Evolutionary conservation across 2,113 vertebrate species (phyloP).

Genomic region (Colistium nudipinnis): DNA sequence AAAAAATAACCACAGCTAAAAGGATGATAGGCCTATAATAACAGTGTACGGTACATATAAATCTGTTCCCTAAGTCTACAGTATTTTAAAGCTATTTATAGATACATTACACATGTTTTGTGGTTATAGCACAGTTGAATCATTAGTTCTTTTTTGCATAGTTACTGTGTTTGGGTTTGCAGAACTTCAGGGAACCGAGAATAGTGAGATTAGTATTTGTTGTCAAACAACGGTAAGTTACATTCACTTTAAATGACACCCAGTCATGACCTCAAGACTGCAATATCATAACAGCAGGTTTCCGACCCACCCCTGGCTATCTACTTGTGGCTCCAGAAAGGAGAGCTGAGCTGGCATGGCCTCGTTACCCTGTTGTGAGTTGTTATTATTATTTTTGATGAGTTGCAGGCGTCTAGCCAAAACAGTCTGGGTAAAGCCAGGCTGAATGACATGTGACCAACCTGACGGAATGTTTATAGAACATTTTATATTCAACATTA

Average conservation of each 20-base stretch:
- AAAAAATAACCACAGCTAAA: not conserved
- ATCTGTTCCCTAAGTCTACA: not conserved
- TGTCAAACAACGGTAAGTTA: not conserved
- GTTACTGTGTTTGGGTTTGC: not conserved
- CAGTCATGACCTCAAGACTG: too few relatives aligned
- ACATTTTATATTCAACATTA: not conserved
- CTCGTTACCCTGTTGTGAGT: conserved; percentile 3
- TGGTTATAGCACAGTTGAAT: conserved; percentile 10
- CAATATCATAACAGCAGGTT: too few relatives aligned
- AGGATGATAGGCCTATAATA: not conserved
- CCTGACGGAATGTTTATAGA: not conserved
- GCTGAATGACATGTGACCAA: not conserved
- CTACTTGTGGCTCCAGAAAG: not conserved
- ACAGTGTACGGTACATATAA: not conserved
- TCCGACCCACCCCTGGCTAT: too few relatives aligned
- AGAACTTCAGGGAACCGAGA: too few relatives aligned
- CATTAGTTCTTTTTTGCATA: not conserved
- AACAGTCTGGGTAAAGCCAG: not conserved
- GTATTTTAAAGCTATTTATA: conserved; percentile 17
- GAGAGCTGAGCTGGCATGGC: not conserved
- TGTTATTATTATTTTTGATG: conserved; percentile 6
- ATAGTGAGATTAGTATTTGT: too few relatives aligned
- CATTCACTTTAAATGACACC: conserved; percentile 40
- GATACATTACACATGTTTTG: conserved; percentile 10
- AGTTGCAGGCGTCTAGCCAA: not conserved